Base-by-base conservation (phyloP, 2,113 vertebrate species). In the Psilopsiagon aurifrons region DNA sequence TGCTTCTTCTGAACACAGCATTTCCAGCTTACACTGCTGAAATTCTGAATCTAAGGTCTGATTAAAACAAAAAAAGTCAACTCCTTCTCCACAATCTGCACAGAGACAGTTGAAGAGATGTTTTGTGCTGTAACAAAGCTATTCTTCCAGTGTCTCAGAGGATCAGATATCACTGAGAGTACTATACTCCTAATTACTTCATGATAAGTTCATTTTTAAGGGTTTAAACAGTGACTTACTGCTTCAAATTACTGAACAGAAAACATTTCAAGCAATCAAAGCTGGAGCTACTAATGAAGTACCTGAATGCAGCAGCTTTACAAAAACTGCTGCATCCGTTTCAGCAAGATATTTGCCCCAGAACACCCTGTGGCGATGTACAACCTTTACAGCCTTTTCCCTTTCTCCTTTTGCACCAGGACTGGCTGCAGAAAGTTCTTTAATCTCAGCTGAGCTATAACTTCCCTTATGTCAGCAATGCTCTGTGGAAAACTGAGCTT, bases 151-250 rank as follows among this genome's bases (percentile, higher is more conserved):
- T 77, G 46, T 91, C 93, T 96, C 94, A 64, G 64, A 88, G 79
- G 81, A 94, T 69, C 71, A 75, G 43, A 73, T 87, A 91, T 85
- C 29, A 89, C 90, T 82, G 84, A 91, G 57, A 84, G 63, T 81
- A 92, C 95, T 97, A 81, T 68, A 86, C 41, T 88, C 95, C 83
- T 88, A 95, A 97, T 89, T 97, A 94, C 81, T 90, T 96, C 88
- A 97, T 1, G 4, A 95, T 86, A 87, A 93, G 27, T 96, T 96
- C 39, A 96, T 90, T 97, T 97, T 89, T 79, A 94, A 77, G 82
- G 90, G 92, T 76, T 97, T 97, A 91, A 92, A 68, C 74, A 94
- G 67, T 79, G 95, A 97, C 91, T 95, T 95, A 86, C 55, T 66
- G 37, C 68, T 96, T 93, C 68, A 86, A 94, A 85, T 96, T 94